Evolutionary conservation across 2,888 invertebrate species (phyloP), one percentile per base, ranked within the genome.

Genomic region (Cryptus armator): DNA sequence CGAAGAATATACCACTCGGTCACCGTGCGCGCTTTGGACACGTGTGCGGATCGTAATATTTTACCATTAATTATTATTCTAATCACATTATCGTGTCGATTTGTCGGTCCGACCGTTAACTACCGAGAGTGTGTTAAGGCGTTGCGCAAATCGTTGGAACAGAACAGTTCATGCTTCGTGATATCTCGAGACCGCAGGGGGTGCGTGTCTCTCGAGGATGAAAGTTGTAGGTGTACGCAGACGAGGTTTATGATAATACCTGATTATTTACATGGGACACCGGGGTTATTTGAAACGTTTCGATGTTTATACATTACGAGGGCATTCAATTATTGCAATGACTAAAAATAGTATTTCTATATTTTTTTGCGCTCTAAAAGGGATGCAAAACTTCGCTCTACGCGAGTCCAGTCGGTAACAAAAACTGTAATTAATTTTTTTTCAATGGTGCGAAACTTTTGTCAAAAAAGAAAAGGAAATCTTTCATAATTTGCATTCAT

Each of bases 51-150:
- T 7, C 19, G 56, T 19, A 56, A 56, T 56, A 56, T 56, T 56
- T 83, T 70, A 76, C 86, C 88, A 89, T 89, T 91, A 91, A 91
- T 91, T 92, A 92, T 92, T 91, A 89, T 88, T 90, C 89, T 91
- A 91, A 92, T 91, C 91, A 78, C 81, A 81, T 84, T 84, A 84
- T 84, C 76, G 67, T 62, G 81, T 53, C 81, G 81, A 84, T 84
- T 84, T 78, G 81, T 81, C 81, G 74, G 72, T 71, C 24, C 56
- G 19, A 78, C 62, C 66, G 71, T 89, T 89, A 16, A 48, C 67
- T 75, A 12, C 12, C 86, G 84, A 88, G 90, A 90, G 90, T 91
- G 90, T 90, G 91, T 89, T 68, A 24, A 19, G 53, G 16, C 51
- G 71, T 75, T 48, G 64, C 76, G 46, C 62, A 66, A 44, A 51